These are phyloP conservation scores for Epinotia nisella DNA, from an alignment of 2,888 invertebrate species.

Conservation along the genomic window DNA sequence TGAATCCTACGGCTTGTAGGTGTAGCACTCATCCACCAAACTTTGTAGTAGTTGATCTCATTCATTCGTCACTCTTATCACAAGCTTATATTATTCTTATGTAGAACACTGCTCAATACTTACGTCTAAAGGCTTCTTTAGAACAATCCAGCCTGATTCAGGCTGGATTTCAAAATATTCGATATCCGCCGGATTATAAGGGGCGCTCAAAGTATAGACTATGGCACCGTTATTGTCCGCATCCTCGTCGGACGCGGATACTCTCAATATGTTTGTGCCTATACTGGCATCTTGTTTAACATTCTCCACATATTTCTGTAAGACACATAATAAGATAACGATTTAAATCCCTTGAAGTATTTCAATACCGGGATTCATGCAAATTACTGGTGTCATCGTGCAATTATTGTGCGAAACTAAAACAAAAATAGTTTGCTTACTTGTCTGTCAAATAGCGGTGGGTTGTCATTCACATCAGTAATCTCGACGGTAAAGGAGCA, in stretches of 20 bases:
- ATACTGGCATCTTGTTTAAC: conserved; percentile 98
- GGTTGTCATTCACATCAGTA: conserved; percentile 98
- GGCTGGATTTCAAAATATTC: conserved; percentile 98
- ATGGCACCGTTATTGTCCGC: conserved; percentile 98
- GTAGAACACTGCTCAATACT: conserved; percentile 84
- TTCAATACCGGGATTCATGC: conserved; percentile 34
- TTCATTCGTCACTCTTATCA: conserved; percentile 78
- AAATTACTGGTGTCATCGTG: conserved; percentile 52
- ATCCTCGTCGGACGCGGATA: conserved; percentile 98
- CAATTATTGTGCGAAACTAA: conserved; percentile 49
- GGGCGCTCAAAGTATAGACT: conserved; percentile 95
- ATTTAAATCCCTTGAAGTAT: conserved; percentile 45
- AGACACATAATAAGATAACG: conserved; percentile 62
- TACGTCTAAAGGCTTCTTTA: conserved; percentile 98
- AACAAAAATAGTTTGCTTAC: conserved; percentile 79
- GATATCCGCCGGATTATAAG: conserved; percentile 94
- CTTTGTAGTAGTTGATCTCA: conserved; percentile 79
- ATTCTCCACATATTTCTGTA: conserved; percentile 97
- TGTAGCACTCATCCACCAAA: conserved; percentile 85
- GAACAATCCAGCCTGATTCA: conserved; percentile 98
- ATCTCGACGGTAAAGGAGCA: conserved; percentile 99
- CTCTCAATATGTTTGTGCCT: conserved; percentile 96
- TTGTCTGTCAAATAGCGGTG: conserved; percentile 97
- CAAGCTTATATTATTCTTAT: conserved; percentile 59
- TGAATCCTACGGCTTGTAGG: conserved; percentile 83